Base-by-base conservation (phyloP, 1,140 invertebrate species). In the Scaptomyza hsui region DNA sequence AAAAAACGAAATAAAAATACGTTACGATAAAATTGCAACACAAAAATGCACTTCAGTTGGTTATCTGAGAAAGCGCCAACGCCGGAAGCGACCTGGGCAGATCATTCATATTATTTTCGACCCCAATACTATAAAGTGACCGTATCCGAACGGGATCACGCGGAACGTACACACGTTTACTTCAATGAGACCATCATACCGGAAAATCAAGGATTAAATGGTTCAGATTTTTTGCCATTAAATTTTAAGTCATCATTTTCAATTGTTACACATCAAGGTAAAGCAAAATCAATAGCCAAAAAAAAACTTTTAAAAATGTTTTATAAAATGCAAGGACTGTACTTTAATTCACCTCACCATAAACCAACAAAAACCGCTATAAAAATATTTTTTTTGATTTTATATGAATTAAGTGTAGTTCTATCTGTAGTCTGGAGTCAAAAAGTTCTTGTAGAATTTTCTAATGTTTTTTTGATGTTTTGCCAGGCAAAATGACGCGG, bases 241-340 rank as follows among this genome's bases (percentile, higher is more conserved):
- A 93, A 92, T 72, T 93, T 94, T 72, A 92, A 94, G 73, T 94
- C 94, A 70, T 90, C 92, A 56, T 95, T 92, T 91, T 94, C 93
- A 89, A 89, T 95, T 76, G 92, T 93, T 47, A 93, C 94, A 37
- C 92, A 93, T 91, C 93, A 94, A 94, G 94, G 94, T 95, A 91
- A 90, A 21, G 4, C 19, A 21, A 21, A 4, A 65, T 16, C 3
- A 12, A 21, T 26, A 18, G 16, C 3, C 5, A 18, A 24, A 13
- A 21, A 18, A 35, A 19, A 60, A n/a, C 10, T 37, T 39, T 29
- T 41, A n/a, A n/a, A n/a, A n/a, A n/a, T n/a, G n/a, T n/a, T n/a
- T n/a, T n/a, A n/a, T n/a, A n/a, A n/a, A n/a, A n/a, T n/a, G n/a
- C n/a, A n/a, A n/a, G n/a, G n/a, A n/a, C n/a, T n/a, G n/a, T n/a